These are phyloP conservation scores for Babyrousa celebensis DNA, from an alignment of 2,797 vertebrate species.

Conservation along the genomic window DNA sequence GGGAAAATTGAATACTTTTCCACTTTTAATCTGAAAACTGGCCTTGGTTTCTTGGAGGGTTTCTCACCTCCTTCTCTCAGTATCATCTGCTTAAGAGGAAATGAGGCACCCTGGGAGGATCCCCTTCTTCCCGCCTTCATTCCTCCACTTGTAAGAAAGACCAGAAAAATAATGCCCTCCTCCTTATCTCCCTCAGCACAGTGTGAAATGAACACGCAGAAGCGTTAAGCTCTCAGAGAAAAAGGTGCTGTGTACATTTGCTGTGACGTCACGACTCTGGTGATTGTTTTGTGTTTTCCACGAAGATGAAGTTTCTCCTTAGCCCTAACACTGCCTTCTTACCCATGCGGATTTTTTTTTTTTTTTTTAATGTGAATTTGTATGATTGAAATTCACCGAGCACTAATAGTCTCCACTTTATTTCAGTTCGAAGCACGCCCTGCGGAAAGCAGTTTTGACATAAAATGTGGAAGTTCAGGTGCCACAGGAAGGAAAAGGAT, in stretches of 20 bases:
- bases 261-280: neutral
- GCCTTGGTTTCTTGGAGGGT: conserved; percentile 14
- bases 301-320: neutral
- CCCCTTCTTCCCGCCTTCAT: neutral
- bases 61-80: conserved; percentile 43
- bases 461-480: neutral
- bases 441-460: neutral
- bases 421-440: conserved; percentile 18
- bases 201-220: neutral
- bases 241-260: neutral
- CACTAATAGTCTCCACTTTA: neutral
- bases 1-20: neutral
- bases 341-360: neutral
- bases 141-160: neutral
- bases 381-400: conserved; percentile 32
- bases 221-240: neutral
- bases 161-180: neutral
- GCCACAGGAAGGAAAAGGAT: neutral
- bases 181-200: neutral
- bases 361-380: neutral
- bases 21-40: conserved; percentile 60
- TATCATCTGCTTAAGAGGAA: conserved; percentile 4
- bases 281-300: neutral
- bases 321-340: neutral
- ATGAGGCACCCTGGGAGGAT: neutral